Conservation (phyloP, 2,113 vertebrate genomes). For the Hippocampus guttulatus region DNA sequence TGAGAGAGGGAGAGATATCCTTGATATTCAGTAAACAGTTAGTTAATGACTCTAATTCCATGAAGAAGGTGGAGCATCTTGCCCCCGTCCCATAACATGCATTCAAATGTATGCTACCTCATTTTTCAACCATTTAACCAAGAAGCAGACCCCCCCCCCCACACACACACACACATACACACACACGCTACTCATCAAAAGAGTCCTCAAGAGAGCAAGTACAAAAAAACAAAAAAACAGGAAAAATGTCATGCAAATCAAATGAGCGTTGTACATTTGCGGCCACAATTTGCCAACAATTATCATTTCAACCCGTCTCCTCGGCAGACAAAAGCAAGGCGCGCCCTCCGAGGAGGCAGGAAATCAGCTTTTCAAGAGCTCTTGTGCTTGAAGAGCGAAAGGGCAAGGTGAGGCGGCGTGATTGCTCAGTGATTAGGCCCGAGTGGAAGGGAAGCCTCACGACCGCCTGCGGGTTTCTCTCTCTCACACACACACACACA, state of each 20-base stretch:
- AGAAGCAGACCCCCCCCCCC: background rate
- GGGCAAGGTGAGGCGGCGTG: constrained; percentile 61
- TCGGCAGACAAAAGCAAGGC: constrained; percentile 62
- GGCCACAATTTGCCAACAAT: constrained; percentile 58
- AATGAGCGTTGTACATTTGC: constrained; percentile 52
- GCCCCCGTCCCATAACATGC: constrained; percentile 42
- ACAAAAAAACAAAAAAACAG: constrained; percentile 16
- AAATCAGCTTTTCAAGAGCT: constrained; percentile 69
- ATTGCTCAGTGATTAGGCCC: constrained; percentile 50
- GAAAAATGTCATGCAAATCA: constrained; percentile 63
- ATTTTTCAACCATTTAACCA: background rate
- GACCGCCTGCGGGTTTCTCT: constrained; percentile 9
- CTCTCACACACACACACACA: too few species aligned
- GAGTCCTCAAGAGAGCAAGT: constrained; percentile 24
- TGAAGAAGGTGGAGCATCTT: constrained; percentile 52
- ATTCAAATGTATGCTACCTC: constrained; percentile 42
- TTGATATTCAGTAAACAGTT: constrained; percentile 59
- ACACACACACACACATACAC: background rate
- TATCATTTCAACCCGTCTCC: constrained; percentile 66
- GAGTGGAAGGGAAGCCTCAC: constrained; percentile 7
- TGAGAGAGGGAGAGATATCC: constrained; percentile 38
- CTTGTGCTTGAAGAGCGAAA: constrained; percentile 62
- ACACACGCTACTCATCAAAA: constrained; percentile 23
- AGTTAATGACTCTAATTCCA: constrained; percentile 68
- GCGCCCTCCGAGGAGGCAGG: constrained; percentile 62